phyloP scores from a whole-genome alignment of 2,888 invertebrate genomes.

The Drosophila anceps region DNA sequence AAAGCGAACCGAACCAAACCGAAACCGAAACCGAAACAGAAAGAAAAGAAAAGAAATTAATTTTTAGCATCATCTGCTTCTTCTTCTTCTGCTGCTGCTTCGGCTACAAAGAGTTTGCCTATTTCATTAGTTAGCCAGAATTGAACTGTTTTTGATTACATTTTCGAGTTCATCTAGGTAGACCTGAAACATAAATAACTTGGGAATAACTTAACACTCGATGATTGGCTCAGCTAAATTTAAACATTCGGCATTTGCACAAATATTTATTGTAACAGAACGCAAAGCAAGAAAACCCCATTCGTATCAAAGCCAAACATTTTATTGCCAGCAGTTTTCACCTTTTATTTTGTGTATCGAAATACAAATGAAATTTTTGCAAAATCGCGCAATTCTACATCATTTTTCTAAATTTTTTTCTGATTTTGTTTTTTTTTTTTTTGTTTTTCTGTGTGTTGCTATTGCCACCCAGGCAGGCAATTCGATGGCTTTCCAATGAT shows the following conservation, averaged over 20 bases:
- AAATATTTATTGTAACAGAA: slow-evolving; percentile 64
- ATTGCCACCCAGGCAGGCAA: slow-evolving; percentile 34
- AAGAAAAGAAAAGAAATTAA: not conserved
- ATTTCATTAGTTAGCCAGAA: slow-evolving; percentile 37
- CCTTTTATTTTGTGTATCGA: slow-evolving; percentile 28
- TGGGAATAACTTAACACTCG: slow-evolving; percentile 28
- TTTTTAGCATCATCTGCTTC: not conserved
- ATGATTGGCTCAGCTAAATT: slow-evolving; percentile 44
- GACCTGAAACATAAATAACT: slow-evolving; percentile 37
- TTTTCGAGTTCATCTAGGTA: slow-evolving; percentile 41
- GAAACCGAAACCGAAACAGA: no score
- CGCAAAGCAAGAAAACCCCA: slow-evolving; percentile 11
- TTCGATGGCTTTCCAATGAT: slow-evolving; percentile 71
- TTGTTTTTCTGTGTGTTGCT: slow-evolving; percentile 2
- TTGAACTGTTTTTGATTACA: slow-evolving; percentile 32
- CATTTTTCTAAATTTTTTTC: not conserved
- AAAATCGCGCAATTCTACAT: slow-evolving; percentile 28
- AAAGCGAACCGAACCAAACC: no score
- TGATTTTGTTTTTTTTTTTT: slow-evolving; percentile 19
- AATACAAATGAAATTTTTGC: slow-evolving; percentile 27
- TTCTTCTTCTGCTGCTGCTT: no score
- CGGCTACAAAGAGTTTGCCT: not conserved
- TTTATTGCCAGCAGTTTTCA: slow-evolving; percentile 56
- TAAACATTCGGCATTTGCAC: slow-evolving; percentile 51
- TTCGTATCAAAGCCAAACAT: slow-evolving; percentile 35